These are phyloP conservation scores for Cephus pygmeus DNA, from an alignment of 2,888 invertebrate genomes.

Conservation along the genomic window DNA sequence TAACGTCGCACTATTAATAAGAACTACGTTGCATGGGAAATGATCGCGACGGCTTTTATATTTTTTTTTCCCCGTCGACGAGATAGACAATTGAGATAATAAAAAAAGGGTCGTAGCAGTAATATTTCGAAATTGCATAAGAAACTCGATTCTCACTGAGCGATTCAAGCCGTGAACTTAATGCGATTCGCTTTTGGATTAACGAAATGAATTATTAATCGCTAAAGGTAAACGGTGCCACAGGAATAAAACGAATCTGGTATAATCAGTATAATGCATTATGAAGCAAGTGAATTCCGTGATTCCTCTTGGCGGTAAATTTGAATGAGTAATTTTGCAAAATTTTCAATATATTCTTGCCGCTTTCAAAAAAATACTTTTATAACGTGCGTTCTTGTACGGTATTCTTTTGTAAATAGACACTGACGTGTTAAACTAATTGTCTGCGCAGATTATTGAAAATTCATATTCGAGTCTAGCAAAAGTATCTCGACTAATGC, in stretches of 20 bases:
- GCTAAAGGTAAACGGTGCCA: background rate
- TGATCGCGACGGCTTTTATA: background rate
- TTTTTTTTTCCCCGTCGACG: background rate
- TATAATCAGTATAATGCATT: background rate
- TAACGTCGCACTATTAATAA: background rate
- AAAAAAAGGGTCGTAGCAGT: background rate
- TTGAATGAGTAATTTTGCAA: background rate
- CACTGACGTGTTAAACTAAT: background rate
- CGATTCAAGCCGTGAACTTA: background rate
- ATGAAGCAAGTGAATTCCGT: background rate
- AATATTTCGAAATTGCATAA: background rate
- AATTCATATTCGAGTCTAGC: background rate
- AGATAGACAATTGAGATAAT: background rate
- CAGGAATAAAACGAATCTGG: background rate
- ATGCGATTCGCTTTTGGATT: background rate
- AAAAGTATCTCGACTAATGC: background rate
- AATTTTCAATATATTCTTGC: background rate
- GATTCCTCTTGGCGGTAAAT: background rate
- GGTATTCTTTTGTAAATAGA: background rate
- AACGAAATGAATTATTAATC: background rate
- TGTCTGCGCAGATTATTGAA: background rate
- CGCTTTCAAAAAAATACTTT: background rate
- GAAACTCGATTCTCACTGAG: background rate
- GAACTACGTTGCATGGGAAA: background rate
- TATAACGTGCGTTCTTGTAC: background rate